phyloP scores from a whole-genome alignment of 2,113 vertebrate species.

The Cyanoramphus novaezelandiae region DNA sequence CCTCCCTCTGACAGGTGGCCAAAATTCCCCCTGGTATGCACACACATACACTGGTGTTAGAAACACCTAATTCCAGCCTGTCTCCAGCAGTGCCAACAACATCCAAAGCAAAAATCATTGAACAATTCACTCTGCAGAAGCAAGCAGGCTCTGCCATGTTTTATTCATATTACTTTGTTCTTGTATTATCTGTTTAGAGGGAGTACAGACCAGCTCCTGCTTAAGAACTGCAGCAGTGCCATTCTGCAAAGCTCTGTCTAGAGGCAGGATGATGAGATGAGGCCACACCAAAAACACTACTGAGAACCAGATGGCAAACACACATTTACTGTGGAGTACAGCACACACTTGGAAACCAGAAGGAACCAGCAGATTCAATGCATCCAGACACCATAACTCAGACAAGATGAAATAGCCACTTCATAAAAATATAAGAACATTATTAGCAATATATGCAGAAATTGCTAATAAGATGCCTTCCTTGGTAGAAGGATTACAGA shows the following conservation, averaged over 20 bases:
- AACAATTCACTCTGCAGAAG: background rate
- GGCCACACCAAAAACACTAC: background rate
- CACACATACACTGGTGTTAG: background rate
- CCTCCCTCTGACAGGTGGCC: background rate
- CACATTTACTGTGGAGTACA: background rate
- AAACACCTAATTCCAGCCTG: background rate
- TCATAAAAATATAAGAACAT: background rate
- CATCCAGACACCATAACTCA: background rate
- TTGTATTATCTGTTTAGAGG: background rate
- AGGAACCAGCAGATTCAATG: background rate
- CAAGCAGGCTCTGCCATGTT: background rate
- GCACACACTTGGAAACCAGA: background rate
- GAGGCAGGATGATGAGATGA: background rate
- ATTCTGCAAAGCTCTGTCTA: background rate
- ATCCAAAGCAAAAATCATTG: background rate
- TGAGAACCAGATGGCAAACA: background rate
- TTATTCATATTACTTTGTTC: background rate
- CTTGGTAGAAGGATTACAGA: background rate
- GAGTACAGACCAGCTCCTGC: background rate
- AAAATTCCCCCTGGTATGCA: accelerated
- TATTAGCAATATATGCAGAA: background rate
- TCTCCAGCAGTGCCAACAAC: background rate
- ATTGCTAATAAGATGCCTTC: background rate
- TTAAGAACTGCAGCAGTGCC: background rate
- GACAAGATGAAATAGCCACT: background rate